Percentiles rank a stretch among this genome's conserved stretches.
phyloP scores from a whole-genome alignment of 2,888 invertebrate species.

The Leucophenga montana region DNA sequence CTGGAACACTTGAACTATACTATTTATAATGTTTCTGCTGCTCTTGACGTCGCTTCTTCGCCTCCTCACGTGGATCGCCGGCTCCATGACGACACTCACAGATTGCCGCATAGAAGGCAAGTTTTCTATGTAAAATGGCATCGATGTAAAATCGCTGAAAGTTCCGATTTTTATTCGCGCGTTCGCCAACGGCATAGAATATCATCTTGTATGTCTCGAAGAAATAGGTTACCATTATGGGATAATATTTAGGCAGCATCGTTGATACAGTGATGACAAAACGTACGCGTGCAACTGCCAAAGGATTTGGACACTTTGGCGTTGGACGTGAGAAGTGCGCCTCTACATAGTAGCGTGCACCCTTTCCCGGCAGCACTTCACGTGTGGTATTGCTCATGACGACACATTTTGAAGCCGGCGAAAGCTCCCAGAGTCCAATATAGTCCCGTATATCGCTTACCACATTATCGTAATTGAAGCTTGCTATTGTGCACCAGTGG shows the following conservation, averaged over 20 bases:
- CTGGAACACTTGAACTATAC: too few species aligned
- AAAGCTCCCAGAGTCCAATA: constrained; percentile 60
- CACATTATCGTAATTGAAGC: constrained; percentile 52
- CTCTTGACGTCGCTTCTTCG: neutral
- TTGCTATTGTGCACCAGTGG: constrained; percentile 46
- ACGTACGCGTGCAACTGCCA: constrained; percentile 68
- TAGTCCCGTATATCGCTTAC: constrained; percentile 57
- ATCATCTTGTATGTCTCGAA: constrained; percentile 64
- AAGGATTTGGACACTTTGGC: constrained; percentile 65
- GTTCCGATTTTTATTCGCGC: constrained; percentile 38
- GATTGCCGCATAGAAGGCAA: constrained; percentile 59
- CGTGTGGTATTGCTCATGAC: constrained; percentile 48
- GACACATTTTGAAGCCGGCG: constrained; percentile 64
- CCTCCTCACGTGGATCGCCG: too few species aligned
- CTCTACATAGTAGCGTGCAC: constrained; percentile 58
- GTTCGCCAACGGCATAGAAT: constrained; percentile 57
- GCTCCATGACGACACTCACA: constrained; percentile 59
- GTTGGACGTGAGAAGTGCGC: constrained; percentile 68
- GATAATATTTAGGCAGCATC: constrained; percentile 53
- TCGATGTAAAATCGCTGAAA: constrained; percentile 66
- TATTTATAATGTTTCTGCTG: too few species aligned
- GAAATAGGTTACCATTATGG: constrained; percentile 66
- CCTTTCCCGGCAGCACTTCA: constrained; percentile 50
- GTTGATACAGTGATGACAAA: constrained; percentile 60
- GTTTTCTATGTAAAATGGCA: constrained; percentile 59